Conservation (phyloP, 2,797 vertebrate species). For the Acipenser ruthenus region DNA sequence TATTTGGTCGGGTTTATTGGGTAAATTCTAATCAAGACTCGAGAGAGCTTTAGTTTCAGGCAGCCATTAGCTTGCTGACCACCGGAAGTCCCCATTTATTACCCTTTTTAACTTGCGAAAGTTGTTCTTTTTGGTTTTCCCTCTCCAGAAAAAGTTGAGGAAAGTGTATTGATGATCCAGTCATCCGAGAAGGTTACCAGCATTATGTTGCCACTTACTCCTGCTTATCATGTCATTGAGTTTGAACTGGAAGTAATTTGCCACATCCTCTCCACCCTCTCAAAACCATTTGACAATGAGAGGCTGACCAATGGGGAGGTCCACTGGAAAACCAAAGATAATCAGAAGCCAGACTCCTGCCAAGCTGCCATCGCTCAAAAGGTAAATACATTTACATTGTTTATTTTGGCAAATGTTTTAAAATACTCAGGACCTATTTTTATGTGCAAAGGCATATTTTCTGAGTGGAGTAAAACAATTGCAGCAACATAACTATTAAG, state of each 20-base stretch:
- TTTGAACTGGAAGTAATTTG: constrained; percentile 90
- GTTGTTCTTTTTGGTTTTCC: not conserved
- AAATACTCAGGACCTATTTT: too few species aligned
- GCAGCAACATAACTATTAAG: too few species aligned
- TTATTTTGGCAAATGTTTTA: too few species aligned
- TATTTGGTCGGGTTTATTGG: too few species aligned
- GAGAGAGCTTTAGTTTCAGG: too few species aligned
- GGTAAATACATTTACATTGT: constrained; percentile 43
- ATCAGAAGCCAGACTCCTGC: constrained; percentile 57
- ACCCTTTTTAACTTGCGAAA: too few species aligned
- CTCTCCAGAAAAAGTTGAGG: constrained; percentile 63
- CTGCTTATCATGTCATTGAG: constrained; percentile 83
- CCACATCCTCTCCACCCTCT: constrained; percentile 63
- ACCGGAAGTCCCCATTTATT: too few species aligned
- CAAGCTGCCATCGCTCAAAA: constrained; percentile 82
- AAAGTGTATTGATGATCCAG: constrained; percentile 70
- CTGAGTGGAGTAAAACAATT: too few species aligned
- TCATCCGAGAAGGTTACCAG: constrained; percentile 92
- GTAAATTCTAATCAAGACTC: too few species aligned
- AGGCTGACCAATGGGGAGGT: constrained; percentile 65
- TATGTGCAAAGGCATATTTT: too few species aligned
- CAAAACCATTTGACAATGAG: constrained; percentile 47
- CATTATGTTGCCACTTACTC: constrained; percentile 75
- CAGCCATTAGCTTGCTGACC: too few species aligned
- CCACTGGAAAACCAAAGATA: constrained; percentile 61